Evolutionary conservation across 2,797 vertebrate genomes (phyloP).

Genomic region (Chrosomus eos): DNA sequence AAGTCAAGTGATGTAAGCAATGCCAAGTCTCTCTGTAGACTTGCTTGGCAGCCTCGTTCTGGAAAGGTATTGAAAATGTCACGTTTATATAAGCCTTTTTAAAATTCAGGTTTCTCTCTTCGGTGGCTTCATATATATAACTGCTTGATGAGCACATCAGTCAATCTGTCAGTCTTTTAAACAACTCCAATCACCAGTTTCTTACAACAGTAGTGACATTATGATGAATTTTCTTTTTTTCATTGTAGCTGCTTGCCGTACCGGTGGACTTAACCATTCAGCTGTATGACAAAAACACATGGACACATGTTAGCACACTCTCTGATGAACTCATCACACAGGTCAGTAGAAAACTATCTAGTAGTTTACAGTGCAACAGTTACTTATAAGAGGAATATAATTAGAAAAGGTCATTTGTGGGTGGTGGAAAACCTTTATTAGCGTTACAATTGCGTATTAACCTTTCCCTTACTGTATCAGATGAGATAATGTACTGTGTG

Average conservation of each 20-base stretch:
- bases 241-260: conserved; percentile 88
- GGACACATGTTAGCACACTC: conserved; percentile 81
- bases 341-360: conserved; percentile 71
- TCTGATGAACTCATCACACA: conserved; percentile 83
- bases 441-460: background rate
- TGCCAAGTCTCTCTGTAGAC: conserved; percentile 91
- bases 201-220: background rate
- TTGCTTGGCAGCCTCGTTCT: conserved; percentile 86
- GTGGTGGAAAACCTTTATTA: background rate
- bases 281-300: conserved; percentile 87
- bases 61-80: conserved; percentile 78
- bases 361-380: background rate
- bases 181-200: background rate
- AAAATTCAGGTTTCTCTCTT: background rate
- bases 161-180: background rate
- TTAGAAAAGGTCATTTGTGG: conserved; percentile 1
- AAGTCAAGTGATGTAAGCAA: conserved; percentile 89
- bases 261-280: conserved; percentile 88
- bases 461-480: background rate
- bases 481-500: background rate
- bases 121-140: background rate
- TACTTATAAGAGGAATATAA: background rate
- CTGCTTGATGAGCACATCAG: background rate
- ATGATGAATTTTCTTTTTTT: background rate
- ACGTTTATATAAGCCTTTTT: background rate